A percentile compares a stretch with the other conserved stretches of the same genome.
Evolutionary conservation across 2,888 invertebrate species (phyloP).

Genomic region (Oeneis ivallda): DNA sequence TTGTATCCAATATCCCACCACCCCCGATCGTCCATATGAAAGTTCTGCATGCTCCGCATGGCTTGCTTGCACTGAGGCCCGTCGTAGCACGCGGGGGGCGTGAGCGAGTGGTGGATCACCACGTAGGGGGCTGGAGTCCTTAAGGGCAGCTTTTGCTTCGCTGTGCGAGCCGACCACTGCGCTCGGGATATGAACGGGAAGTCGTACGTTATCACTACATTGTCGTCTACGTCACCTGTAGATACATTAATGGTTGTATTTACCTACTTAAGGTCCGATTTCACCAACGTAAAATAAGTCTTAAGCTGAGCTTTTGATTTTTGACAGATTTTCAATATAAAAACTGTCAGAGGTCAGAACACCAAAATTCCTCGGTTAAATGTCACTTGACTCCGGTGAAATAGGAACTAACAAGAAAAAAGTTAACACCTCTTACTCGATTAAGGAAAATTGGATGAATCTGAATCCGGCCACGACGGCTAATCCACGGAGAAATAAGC

Average conservation of each 20-base stretch:
- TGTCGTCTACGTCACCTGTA: conserved; percentile 44
- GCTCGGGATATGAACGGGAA: conserved; percentile 67
- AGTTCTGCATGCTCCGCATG: conserved; percentile 84
- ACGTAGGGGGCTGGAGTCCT: conserved; percentile 84
- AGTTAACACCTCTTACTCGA: too few relatives aligned
- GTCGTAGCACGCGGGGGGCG: conserved; percentile 79
- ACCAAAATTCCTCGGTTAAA: too few relatives aligned
- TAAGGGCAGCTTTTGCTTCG: conserved; percentile 72
- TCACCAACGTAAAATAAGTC: too few relatives aligned
- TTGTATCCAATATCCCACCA: conserved; percentile 85
- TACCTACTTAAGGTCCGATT: too few relatives aligned
- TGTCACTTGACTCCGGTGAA: too few relatives aligned
- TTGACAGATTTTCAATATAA: too few relatives aligned
- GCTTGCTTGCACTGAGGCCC: conserved; percentile 72
- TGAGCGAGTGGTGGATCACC: conserved; percentile 87
- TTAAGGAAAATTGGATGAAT: too few relatives aligned
- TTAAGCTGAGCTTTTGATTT: too few relatives aligned
- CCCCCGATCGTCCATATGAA: conserved; percentile 78
- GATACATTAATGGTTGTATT: not conserved
- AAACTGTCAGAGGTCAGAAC: too few relatives aligned
- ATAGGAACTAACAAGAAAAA: too few relatives aligned
- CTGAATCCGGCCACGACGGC: too few relatives aligned
- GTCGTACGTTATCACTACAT: conserved; percentile 58
- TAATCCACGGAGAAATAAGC: too few relatives aligned
- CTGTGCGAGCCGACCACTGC: conserved; percentile 83